Evolutionary conservation across 2,797 vertebrate species (phyloP), one percentile per base, ranked within the genome.

Genomic region (Euthynnus affinis): DNA sequence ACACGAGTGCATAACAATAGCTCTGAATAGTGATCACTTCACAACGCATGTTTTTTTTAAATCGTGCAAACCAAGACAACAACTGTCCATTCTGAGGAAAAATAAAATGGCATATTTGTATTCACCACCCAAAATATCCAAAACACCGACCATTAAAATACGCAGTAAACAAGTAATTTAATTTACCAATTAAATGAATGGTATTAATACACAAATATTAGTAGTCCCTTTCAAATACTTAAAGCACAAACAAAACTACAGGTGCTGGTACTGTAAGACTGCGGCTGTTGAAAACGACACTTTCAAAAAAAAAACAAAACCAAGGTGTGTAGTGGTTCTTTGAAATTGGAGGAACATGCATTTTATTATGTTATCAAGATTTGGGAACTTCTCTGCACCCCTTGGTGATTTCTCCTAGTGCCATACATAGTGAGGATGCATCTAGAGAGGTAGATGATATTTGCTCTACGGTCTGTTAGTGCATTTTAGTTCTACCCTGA

Each of bases 381-480:
- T 55, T 22, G 51, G 44, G 74, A 58, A 13, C 70, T 53, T 85
- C 55, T 74, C 69, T 78, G 75, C 71, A 86, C 70, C 60, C 60
- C 71, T 23, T 52, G 80, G 42, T 57, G 58, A 32, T 73, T 72
- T 48, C 49, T 72, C n/a, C 42, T 85, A 80, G 81, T 87, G 87
- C 87, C 67, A 66, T 72, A 76, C 67, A 70, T 72, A 78, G 42
- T 44, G 44, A 83, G 77, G 82, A 82, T 72, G 83, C 83, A 90
- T 87, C 87, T 84, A 84, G 86, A 93, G 93, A 94, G 92, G 92
- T 92, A 91, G 86, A 91, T 60, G 57, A 81, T 80, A 80, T 89
- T 85, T 91, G 76, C 87, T 90, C 92, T 88, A 77, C 57, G 73
- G 71, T 85, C 81, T 53, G 76, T 86, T 91, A 85, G 87, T 92